Evolutionary conservation across 2,888 invertebrate species (phyloP).

Genomic region (Dyspetes luteomarginatus): DNA sequence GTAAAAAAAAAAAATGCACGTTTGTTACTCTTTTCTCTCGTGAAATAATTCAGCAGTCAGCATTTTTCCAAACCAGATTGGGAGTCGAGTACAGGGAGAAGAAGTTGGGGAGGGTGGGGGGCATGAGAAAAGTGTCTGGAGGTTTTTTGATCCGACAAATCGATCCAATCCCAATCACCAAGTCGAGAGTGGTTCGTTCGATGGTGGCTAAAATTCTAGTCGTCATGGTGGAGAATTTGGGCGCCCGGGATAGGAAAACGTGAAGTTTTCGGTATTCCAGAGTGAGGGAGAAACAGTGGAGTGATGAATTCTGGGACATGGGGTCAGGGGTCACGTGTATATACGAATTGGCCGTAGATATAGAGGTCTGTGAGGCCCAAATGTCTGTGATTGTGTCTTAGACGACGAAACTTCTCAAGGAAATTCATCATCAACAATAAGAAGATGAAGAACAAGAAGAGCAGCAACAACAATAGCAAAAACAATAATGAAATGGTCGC

Average conservation of each 20-base stretch:
- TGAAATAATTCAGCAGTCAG: slow-evolving; percentile 45
- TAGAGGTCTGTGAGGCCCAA: slow-evolving; percentile 53
- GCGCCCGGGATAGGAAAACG: slow-evolving; percentile 18
- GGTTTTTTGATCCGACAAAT: slow-evolving; percentile 48
- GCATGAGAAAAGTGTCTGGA: too few species aligned
- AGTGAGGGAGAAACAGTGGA: slow-evolving; percentile 26
- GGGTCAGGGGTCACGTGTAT: slow-evolving; percentile 28
- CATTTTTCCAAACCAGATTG: slow-evolving; percentile 14
- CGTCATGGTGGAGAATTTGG: neutral
- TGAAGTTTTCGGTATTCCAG: slow-evolving; percentile 49
- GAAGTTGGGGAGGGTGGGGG: neutral
- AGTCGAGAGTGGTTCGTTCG: slow-evolving; percentile 14
- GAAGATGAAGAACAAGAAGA: slow-evolving; percentile 67
- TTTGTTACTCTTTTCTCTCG: slow-evolving; percentile 1
- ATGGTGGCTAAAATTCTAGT: slow-evolving; percentile 32
- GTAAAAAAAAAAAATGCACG: too few species aligned
- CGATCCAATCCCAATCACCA: slow-evolving; percentile 56
- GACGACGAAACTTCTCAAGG: slow-evolving; percentile 34
- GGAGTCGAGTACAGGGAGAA: neutral
- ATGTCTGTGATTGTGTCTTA: slow-evolving; percentile 69
- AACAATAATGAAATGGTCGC: too few species aligned
- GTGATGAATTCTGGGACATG: neutral
- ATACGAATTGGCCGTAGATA: slow-evolving; percentile 39
- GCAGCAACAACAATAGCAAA: slow-evolving; percentile 35
- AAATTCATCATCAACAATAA: slow-evolving; percentile 53